Evolutionary conservation across 2,113 vertebrate genomes (phyloP), one percentile per base, ranked within the genome.

Genomic region (Pelusios castaneus): DNA sequence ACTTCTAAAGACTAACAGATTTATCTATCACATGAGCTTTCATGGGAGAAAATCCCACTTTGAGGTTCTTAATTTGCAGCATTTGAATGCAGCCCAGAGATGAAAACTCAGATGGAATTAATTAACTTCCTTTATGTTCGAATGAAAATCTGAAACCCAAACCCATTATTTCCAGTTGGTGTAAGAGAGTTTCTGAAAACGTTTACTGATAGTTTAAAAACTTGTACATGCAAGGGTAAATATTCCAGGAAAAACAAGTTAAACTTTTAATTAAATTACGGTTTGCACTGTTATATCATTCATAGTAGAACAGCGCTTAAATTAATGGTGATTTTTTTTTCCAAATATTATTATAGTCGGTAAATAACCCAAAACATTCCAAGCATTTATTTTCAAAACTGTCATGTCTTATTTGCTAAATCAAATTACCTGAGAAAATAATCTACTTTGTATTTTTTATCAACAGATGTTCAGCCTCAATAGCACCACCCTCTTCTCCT

Each of bases 391-490:
- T n/a, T n/a, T 67, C 19, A 17, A 25, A 70, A 70, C 63, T 70
- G n/a, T 70, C n/a, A n/a, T 60, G 54, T 7, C 24, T 45, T 67
- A 67, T 84, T 52, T 12, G 16, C 38, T 79, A 55, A 56, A n/a
- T 45, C 27, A 51, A 54, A 45, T 22, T n/a, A 60, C 21, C 56
- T 90, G 84, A 84, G 82, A 14, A 76, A 81, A 81, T 56, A 56
- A 80, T 43, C 34, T 89, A 6, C 95, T n/a, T 41, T 67, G 60
- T 80, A 94, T 96, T 89, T n/a, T 80, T 89, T 77, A 5, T 96
- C 88, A 88, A 94, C 92, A 98, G 96, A 80, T 95, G 87, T 56
- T 84, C 75, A n/a, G 2, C 55, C 29, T 51, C 27, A 2, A 0
- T 43, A 80, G 49, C 85, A 47, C 41, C 31, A 3, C 90, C 56